Conservation (phyloP, 2,113 vertebrate species). For the Talpa occidentalis region DNA sequence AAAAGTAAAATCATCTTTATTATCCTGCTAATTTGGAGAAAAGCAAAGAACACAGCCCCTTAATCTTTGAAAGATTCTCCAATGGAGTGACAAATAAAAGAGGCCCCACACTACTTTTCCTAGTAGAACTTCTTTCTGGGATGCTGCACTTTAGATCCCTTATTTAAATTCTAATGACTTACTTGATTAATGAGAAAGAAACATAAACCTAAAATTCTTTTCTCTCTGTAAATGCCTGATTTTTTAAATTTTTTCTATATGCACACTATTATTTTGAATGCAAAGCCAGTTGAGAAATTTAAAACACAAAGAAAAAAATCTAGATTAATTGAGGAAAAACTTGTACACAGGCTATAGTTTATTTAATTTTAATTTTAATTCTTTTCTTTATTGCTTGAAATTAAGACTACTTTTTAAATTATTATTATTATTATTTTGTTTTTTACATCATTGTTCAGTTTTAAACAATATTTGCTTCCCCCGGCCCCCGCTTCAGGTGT, state of each 20-base stretch:
- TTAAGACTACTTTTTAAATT: background rate
- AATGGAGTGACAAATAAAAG: constrained; percentile 82
- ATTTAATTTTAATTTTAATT: background rate
- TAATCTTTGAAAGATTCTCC: constrained; percentile 81
- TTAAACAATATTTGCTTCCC: no score
- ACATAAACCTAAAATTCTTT: background rate
- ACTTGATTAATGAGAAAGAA: background rate
- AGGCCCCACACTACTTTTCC: constrained; percentile 77
- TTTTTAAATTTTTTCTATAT: constrained; percentile 52
- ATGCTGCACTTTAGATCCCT: constrained; percentile 67
- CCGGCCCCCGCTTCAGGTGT: no score
- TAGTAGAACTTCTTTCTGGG: constrained; percentile 81
- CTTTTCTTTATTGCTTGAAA: constrained; percentile 59
- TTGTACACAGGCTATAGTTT: constrained; percentile 42
- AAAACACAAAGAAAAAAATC: background rate
- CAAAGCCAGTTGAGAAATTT: constrained; percentile 42
- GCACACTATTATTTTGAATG: constrained; percentile 59
- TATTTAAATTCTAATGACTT: constrained; percentile 24
- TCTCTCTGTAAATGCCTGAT: constrained; percentile 62
- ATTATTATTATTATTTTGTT: no score
- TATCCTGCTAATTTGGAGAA: constrained; percentile 82
- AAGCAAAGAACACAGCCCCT: constrained; percentile 69
- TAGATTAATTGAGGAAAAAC: constrained; percentile 24
- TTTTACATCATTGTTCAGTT: no score
- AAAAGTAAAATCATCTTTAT: constrained; percentile 86